Base-by-base conservation (phyloP, 35 echinoderm and acorn worm genomes). In the Hemicentrotus pulcherrimus region DNA sequence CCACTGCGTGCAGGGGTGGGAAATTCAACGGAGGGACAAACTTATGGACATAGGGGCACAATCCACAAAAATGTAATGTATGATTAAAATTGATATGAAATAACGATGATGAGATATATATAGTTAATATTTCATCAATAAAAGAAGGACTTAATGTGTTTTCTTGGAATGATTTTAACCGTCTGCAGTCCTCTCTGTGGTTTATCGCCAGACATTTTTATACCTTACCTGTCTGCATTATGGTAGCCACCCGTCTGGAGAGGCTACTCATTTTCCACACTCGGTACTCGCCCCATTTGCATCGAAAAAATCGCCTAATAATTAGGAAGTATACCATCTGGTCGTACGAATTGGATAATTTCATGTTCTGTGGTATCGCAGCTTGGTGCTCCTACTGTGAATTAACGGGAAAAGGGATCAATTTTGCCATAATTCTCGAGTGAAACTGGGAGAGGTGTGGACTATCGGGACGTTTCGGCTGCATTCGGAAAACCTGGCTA, bases 161-260 rank as follows among this genome's bases (percentile, higher is more conserved):
- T 45, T 50, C 33, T 7, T 11, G 31, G 31, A 50, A 32, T n/a
- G 52, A 59, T 92, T 60, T 47, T 46, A 58, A 33, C 47, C 16
- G 86, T 61, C 86, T 86, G 32, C 24, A 6, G 28, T 31, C 32
- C 86, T 52, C 94, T 94, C 85, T 96, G 89, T 88, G 96, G 94
- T 96, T 96, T 91, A n/a, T 31, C 86, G 58, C 59, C 96, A 95
- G 96, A 96, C 94, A 96, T 31, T 85, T 86, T 52, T 46, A 47
- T 33, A 32, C 46, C 92, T 50, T 94, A 94, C 95, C 95, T 96
- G 97, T 97, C 97, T 97, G 97, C 97, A 92, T 88, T 94, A 95
- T 97, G 97, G 94, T 46, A 86, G 24, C 47, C 60, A 86, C 88
- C 59, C 92, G 97, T 97, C 97, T 97, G 95, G 97, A 94, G 94